These are phyloP conservation scores for Alexandromys oeconomus DNA, from an alignment of 2,797 vertebrate genomes.

Conservation along the genomic window DNA sequence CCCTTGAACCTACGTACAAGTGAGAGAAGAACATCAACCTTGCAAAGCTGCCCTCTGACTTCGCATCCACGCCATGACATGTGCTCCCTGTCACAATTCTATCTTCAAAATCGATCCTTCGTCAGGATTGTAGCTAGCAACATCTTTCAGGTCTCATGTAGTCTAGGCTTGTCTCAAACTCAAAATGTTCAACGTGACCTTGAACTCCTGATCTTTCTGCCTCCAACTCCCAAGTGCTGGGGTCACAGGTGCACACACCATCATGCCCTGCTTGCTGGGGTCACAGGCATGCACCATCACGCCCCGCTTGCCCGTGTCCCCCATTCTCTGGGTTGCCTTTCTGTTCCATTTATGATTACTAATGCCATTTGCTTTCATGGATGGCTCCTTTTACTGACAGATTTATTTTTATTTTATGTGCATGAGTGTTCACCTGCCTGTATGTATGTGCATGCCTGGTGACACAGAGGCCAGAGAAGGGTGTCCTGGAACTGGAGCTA, in stretches of 20 bases:
- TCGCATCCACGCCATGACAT: background rate
- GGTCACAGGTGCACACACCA: background rate
- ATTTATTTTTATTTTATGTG: background rate
- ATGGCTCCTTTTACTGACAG: background rate
- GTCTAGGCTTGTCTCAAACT: background rate
- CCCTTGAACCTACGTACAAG: background rate
- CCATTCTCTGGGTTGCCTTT: background rate
- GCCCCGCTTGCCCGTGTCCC: too few relatives aligned
- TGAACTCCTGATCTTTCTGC: background rate
- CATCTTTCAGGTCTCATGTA: background rate
- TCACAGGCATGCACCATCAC: too few relatives aligned
- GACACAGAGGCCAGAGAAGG: background rate
- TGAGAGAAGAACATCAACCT: background rate
- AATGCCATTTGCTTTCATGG: background rate
- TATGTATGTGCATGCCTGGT: background rate
- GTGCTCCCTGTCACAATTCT: background rate
- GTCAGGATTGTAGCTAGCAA: background rate
- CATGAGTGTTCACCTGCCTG: background rate
- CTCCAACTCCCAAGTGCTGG: background rate
- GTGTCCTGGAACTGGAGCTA: background rate
- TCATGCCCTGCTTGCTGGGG: too few relatives aligned
- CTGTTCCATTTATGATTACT: background rate
- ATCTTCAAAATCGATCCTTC: background rate
- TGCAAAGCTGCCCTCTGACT: background rate
- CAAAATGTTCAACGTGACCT: background rate